Evolutionary conservation across 2,888 invertebrate species (phyloP), one percentile per base, ranked within the genome.

Genomic region (Odontomyia ornata): DNA sequence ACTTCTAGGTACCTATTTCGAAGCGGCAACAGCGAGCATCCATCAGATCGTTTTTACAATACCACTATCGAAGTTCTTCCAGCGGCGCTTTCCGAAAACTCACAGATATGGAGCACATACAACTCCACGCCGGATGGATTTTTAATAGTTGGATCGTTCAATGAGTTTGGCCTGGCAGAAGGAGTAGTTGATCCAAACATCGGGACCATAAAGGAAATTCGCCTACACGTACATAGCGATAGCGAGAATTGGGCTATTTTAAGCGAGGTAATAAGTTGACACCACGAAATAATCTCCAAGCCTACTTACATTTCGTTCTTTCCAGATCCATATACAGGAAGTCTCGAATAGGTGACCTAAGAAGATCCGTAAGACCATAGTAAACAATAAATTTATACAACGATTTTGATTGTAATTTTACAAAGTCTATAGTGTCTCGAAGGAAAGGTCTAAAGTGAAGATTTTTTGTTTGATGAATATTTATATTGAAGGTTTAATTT

Each of bases 241-340:
- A 95, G 94, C 85, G 92, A 92, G 80, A 94, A 93, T 85, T 97
- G 97, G 97, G 95, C 93, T 7, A 92, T 97, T 81, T 88, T 98
- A 62, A 97, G 95, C 83, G 97, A 98, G 91, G 95, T 96, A 85
- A 89, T 88, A 15, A 60, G 25, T 60, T 5, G 5, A 23, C 23
- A 7, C 25, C 23, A 25, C 18, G 4, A 15, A 7, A 5, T 18
- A 52, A 15, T 13, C 5, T 15, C 15, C 52, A 18, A 7, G 5
- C 15, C 7, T 25, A 13, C 25, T 69, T 9, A 36, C 28, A 76
- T n/a, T 67, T 69, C 52, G 60, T 76, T 52, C 28, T 69, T 75
- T 77, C 52, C 65, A 80, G 80, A 80, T 80, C 47, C 76, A 79
- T 60, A 52, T 80, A 71, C 78, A 80, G 47, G 78, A 79, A 36